Evolutionary conservation across 2,113 vertebrate species (phyloP).

Genomic region (Polyodon spathula): DNA sequence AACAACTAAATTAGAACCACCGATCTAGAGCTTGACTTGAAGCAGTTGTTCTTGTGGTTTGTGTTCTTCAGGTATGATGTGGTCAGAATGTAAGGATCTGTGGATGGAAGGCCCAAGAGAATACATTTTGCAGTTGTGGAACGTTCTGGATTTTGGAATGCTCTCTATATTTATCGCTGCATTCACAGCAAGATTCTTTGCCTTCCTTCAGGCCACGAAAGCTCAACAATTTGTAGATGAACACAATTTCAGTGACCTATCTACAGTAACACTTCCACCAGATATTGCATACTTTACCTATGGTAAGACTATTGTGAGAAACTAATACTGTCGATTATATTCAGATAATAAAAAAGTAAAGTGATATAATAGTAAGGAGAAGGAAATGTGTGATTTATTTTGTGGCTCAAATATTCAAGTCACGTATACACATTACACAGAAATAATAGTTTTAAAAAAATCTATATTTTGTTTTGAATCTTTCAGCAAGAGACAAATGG

Average conservation of each 20-base stretch:
- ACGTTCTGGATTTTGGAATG: constrained; percentile 71
- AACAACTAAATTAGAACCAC: too few species aligned
- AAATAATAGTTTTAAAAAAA: too few species aligned
- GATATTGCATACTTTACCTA: constrained; percentile 77
- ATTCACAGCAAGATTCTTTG: constrained; percentile 67
- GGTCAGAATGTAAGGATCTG: constrained; percentile 73
- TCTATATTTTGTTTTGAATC: constrained; percentile 26
- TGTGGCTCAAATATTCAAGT: neutral
- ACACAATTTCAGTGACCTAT: constrained; percentile 55
- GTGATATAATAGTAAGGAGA: neutral
- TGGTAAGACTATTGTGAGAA: constrained; percentile 41
- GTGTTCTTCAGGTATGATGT: constrained; percentile 71
- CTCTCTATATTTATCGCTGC: constrained; percentile 70
- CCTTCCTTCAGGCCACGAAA: constrained; percentile 65
- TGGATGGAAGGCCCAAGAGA: constrained; percentile 71
- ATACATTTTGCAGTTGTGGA: constrained; percentile 69
- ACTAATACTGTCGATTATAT: neutral
- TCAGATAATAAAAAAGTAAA: neutral
- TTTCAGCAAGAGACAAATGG: constrained; percentile 79
- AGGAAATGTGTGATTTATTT: neutral
- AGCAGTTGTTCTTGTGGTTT: too few species aligned
- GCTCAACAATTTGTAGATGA: constrained; percentile 68
- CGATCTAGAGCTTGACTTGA: too few species aligned
- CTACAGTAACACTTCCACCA: constrained; percentile 55
- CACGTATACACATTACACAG: neutral